Percentiles rank a stretch among this genome's conserved stretches.
phyloP scores from a whole-genome alignment of 2,888 invertebrate species.

The Drosophila robusta region DNA sequence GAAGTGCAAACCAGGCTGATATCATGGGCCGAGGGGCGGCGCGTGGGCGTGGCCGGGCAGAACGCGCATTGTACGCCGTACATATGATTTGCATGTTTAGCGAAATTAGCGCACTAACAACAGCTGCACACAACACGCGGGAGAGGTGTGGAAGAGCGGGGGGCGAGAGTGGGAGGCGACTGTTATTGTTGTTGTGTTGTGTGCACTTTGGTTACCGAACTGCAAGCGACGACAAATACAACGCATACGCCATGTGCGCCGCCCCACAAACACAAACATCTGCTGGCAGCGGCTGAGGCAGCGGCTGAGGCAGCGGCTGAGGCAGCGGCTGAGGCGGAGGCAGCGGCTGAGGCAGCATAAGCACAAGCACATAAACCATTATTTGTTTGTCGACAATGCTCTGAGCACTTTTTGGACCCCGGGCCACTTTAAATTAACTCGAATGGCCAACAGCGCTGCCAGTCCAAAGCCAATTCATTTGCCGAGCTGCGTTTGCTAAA shows the following conservation, averaged over 20 bases:
- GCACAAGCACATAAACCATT: constrained; percentile 59
- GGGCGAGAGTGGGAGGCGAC: background rate
- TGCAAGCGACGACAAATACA: constrained; percentile 64
- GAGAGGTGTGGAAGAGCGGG: background rate
- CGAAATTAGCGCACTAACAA: constrained; percentile 79
- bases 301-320: too few relatives aligned
- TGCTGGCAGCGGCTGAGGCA: background rate
- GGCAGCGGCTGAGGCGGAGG: too few relatives aligned
- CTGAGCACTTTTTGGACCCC: constrained; percentile 36
- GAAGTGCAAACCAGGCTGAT: constrained; percentile 51
- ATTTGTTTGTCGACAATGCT: constrained; percentile 68
- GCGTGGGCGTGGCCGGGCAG: constrained; percentile 30
- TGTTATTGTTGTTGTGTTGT: constrained; percentile 29
- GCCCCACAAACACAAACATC: constrained; percentile 9
- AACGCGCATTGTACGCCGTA: constrained; percentile 48
- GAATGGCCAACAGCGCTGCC: constrained; percentile 42
- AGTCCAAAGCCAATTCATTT: constrained; percentile 63
- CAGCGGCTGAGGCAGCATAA: background rate
- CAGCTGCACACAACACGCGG: constrained; percentile 59
- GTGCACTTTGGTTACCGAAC: constrained; percentile 69
- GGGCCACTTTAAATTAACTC: constrained; percentile 70
- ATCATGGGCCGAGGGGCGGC: constrained; percentile 3
- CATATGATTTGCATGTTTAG: constrained; percentile 81
- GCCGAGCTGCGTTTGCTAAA: constrained; percentile 51
- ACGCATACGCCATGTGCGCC: constrained; percentile 71